These are phyloP conservation scores for Drosophila rellima DNA, from an alignment of 2,888 invertebrate species.

Conservation along the genomic window DNA sequence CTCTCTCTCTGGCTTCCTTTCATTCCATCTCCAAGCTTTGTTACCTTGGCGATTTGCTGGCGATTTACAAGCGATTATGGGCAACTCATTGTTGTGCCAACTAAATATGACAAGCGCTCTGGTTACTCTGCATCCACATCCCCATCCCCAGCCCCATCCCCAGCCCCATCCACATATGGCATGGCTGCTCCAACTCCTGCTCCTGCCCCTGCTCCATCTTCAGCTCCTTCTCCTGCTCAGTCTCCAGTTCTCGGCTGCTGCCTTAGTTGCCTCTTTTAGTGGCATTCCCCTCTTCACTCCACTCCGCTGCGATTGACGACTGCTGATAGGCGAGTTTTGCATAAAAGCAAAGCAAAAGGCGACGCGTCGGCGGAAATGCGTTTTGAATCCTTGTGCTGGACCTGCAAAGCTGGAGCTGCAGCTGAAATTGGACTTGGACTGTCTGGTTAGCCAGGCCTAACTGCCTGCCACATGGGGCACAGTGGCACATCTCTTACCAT, in stretches of 20 bases:
- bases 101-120: conserved; percentile 69
- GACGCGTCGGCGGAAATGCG: conserved; percentile 74
- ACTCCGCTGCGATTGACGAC: conserved; percentile 58
- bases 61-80: conserved; percentile 66
- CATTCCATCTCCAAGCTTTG: not conserved
- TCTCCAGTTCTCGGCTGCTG: conserved; percentile 4
- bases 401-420: conserved; percentile 23
- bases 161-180: conserved; percentile 67
- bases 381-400: conserved; percentile 66
- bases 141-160: conserved; percentile 57
- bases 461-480: conserved; percentile 46
- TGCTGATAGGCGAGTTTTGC: conserved; percentile 68
- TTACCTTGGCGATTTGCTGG: conserved; percentile 28
- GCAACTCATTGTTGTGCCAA: conserved; percentile 72
- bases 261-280: not conserved
- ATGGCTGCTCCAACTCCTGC: conserved; percentile 7
- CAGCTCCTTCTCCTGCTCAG: not conserved
- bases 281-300: not conserved
- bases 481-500: conserved; percentile 40
- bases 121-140: conserved; percentile 14
- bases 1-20: not conserved
- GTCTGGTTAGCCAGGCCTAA: conserved; percentile 5
- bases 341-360: conserved; percentile 62
- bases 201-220: conserved; percentile 1
- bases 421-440: conserved; percentile 21